phyloP scores from a whole-genome alignment of 2,888 invertebrate species.

The Amphipyra tragopoginis region DNA sequence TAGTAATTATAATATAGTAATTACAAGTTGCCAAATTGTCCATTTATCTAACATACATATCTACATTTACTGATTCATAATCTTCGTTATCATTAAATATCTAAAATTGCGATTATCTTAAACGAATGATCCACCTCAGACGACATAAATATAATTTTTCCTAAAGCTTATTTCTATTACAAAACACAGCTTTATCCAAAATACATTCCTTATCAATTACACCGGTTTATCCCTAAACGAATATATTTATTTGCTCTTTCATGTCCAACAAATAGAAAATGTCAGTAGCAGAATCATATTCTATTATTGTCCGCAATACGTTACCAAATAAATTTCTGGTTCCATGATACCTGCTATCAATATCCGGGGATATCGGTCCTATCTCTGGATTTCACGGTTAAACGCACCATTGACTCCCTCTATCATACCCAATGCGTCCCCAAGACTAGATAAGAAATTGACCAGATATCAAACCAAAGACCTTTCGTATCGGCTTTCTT shows the following conservation, averaged over 20 bases:
- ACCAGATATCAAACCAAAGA: slow-evolving; percentile 78
- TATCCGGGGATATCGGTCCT: slow-evolving; percentile 81
- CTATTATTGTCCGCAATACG: slow-evolving; percentile 74
- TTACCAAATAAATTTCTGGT: slow-evolving; percentile 80
- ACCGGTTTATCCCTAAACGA: slow-evolving; percentile 1
- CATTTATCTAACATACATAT: too few species aligned
- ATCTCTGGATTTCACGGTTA: slow-evolving; percentile 88
- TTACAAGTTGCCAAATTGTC: too few species aligned
- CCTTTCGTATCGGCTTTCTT: slow-evolving; percentile 66
- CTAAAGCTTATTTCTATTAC: neutral
- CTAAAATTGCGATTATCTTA: too few species aligned
- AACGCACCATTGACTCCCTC: slow-evolving; percentile 83
- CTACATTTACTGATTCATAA: too few species aligned
- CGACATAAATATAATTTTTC: neutral
- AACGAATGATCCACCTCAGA: neutral
- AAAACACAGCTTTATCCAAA: neutral
- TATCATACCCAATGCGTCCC: slow-evolving; percentile 78
- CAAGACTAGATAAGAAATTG: slow-evolving; percentile 84
- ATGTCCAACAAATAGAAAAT: slow-evolving; percentile 50
- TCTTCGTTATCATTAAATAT: too few species aligned
- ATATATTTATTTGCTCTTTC: slow-evolving; percentile 38
- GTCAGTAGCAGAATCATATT: slow-evolving; percentile 67
- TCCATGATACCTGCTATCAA: slow-evolving; percentile 85
- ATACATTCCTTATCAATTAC: slow-evolving; percentile 18
- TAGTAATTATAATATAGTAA: too few species aligned